phyloP scores from a whole-genome alignment of 2,888 invertebrate genomes.

The Torymus aiolomorphi region DNA sequence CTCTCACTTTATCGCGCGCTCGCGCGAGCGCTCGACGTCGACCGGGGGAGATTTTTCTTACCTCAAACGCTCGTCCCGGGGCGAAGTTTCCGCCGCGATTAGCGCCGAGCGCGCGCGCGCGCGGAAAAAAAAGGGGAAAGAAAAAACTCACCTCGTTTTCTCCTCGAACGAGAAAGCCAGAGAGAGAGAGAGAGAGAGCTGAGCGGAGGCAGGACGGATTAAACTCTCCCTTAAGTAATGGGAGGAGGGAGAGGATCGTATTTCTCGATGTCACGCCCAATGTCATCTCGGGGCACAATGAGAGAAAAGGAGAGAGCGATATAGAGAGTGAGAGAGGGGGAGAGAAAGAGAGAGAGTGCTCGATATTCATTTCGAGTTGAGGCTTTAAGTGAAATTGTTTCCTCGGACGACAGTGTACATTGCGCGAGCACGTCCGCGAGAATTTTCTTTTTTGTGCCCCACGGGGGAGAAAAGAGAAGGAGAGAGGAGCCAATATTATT shows the following conservation, averaged over 20 bases:
- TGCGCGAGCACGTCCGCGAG: too few relatives aligned
- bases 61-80: slow-evolving; percentile 23
- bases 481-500: too few relatives aligned
- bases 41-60: slow-evolving; percentile 5
- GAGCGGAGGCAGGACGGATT: slow-evolving; percentile 38
- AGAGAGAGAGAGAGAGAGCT: too few relatives aligned
- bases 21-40: neutral
- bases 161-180: slow-evolving; percentile 13
- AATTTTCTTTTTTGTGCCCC: too few relatives aligned
- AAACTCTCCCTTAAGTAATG: slow-evolving; percentile 46
- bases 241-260: slow-evolving; percentile 33
- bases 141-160: slow-evolving; percentile 43
- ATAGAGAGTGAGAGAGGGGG: too few relatives aligned
- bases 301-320: neutral
- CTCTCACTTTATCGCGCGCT: neutral
- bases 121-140: slow-evolving; percentile 29
- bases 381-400: neutral
- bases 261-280: slow-evolving; percentile 31
- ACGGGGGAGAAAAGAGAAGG: too few relatives aligned
- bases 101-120: neutral
- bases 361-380: slow-evolving; percentile 19
- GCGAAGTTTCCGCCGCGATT: slow-evolving; percentile 40
- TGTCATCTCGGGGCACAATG: slow-evolving; percentile 27
- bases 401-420: too few relatives aligned
- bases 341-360: neutral